Evolutionary conservation across 2,113 vertebrate species (phyloP).

Genomic region (Gymnarchus niloticus): DNA sequence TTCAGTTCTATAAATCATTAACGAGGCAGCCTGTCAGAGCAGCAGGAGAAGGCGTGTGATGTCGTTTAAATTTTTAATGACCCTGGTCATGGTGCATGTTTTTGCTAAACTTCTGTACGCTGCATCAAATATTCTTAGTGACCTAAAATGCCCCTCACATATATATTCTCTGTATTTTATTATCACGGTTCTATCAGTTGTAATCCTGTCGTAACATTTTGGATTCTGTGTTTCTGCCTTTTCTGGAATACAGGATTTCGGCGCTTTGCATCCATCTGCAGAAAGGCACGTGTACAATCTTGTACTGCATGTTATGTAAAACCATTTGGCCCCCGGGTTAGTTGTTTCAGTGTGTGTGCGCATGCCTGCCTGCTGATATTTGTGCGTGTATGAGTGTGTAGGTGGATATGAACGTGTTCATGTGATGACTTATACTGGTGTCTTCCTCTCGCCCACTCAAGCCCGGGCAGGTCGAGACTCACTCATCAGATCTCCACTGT

Average conservation of each 20-base stretch:
- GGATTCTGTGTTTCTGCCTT: not conserved
- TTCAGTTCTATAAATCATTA: slow-evolving; percentile 49
- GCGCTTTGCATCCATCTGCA: not conserved
- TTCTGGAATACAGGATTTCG: not conserved
- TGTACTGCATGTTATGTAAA: not conserved
- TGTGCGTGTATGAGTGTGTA: not conserved
- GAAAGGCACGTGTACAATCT: not conserved
- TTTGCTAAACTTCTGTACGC: not conserved
- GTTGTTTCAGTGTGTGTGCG: not conserved
- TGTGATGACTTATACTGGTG: not conserved
- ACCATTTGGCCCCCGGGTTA: not conserved
- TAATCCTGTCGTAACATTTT: not conserved
- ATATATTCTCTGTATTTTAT: not conserved
- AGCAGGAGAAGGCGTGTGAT: slow-evolving; percentile 27
- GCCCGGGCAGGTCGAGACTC: not conserved
- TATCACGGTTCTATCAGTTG: not conserved
- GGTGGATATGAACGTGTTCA: not conserved
- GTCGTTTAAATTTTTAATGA: slow-evolving; percentile 40
- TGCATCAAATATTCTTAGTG: not conserved
- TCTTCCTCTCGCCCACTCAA: not conserved
- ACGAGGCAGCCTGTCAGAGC: slow-evolving; percentile 37
- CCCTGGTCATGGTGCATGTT: slow-evolving; percentile 29
- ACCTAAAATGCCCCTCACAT: not conserved
- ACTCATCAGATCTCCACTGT: not conserved
- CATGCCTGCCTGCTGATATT: not conserved